A percentile compares a stretch with the other conserved stretches of the same genome.
Conservation (phyloP, 2,888 invertebrate species). For the Troides oblongomaculatus region DNA sequence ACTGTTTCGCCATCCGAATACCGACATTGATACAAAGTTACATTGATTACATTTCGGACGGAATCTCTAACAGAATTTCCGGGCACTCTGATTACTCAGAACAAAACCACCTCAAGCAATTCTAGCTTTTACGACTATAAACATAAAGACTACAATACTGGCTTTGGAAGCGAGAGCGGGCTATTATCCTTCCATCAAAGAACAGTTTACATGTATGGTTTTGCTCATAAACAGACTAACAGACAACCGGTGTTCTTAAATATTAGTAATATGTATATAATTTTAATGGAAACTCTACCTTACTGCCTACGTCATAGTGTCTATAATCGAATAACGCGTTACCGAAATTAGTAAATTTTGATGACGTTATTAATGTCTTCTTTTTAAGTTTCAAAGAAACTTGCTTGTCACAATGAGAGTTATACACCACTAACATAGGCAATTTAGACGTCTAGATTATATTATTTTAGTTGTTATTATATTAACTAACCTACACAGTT, state of each 20-base stretch:
- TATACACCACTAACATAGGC: too few species aligned
- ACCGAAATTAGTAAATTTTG: not conserved
- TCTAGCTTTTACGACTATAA: too few species aligned
- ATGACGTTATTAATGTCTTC: not conserved
- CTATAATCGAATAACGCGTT: too few species aligned
- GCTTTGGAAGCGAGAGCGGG: not conserved
- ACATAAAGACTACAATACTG: too few species aligned
- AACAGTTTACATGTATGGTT: slow-evolving; percentile 14
- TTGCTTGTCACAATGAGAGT: not conserved
- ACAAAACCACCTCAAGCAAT: too few species aligned
- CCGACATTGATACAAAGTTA: not conserved
- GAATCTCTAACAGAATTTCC: not conserved
- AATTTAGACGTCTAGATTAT: too few species aligned
- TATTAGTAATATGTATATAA: not conserved
- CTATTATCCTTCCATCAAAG: slow-evolving; percentile 13
- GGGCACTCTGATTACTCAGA: not conserved
- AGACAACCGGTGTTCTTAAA: slow-evolving; percentile 13
- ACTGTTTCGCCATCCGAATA: too few species aligned
- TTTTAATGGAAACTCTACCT: not conserved
- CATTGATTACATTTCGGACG: slow-evolving; percentile 7
- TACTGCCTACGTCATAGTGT: not conserved
- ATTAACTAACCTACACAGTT: too few species aligned
- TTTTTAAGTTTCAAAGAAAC: not conserved
- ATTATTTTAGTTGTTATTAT: too few species aligned
- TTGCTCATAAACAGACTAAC: slow-evolving; percentile 20